Conservation (phyloP, 2,888 invertebrate genomes). For the Tubiluchus corallicola region DNA sequence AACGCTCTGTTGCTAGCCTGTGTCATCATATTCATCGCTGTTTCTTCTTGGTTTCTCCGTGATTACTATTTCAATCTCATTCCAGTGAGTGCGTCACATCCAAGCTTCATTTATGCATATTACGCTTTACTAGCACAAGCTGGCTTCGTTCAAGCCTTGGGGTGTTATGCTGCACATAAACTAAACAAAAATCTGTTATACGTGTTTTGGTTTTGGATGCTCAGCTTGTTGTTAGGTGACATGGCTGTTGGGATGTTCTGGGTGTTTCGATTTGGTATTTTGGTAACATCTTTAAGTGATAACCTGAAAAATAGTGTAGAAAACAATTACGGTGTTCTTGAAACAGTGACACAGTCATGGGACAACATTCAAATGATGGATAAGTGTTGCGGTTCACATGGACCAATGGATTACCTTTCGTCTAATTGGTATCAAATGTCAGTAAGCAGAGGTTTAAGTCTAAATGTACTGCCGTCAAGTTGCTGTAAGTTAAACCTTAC, state of each 20-base stretch:
- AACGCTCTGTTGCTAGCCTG: constrained; percentile 67
- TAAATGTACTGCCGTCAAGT: background rate
- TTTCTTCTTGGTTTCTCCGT: constrained; percentile 38
- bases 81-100: constrained; percentile 9
- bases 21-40: constrained; percentile 57
- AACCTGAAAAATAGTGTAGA: constrained; percentile 40
- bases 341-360: constrained; percentile 55
- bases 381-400: background rate
- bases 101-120: constrained; percentile 3
- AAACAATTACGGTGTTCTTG: constrained; percentile 50
- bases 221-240: constrained; percentile 61
- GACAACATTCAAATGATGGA: background rate
- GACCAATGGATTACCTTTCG: background rate
- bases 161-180: constrained; percentile 58
- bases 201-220: constrained; percentile 60
- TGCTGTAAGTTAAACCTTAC: background rate
- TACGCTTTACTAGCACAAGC: background rate
- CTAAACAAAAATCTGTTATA: constrained; percentile 60
- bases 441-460: background rate
- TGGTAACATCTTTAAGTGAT: constrained; percentile 52
- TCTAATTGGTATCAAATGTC: background rate
- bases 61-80: constrained; percentile 25
- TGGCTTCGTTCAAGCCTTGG: constrained; percentile 33
- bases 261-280: constrained; percentile 56
- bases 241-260: constrained; percentile 63